Evolutionary conservation across 2,113 vertebrate genomes (phyloP), one percentile per base, ranked within the genome.

Genomic region (Antennarius striatus): DNA sequence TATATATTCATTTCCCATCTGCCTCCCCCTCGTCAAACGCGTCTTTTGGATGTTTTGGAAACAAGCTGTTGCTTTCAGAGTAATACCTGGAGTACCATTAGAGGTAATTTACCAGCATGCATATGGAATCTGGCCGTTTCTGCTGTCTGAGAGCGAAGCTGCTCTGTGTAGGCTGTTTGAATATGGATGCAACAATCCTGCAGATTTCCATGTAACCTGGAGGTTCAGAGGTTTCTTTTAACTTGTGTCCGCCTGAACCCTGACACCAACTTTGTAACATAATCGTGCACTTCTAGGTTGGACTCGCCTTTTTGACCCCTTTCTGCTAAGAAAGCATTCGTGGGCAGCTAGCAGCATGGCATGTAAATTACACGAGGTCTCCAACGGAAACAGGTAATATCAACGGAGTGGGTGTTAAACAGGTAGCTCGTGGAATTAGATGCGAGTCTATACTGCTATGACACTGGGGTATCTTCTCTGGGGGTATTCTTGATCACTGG

Each of bases 1-100:
- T 58, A 57, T 63, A 59, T 63, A 56, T 77, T 56, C 22, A 55
- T 29, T 73, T 55, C 28, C 56, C 32, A 12, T 73, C 56, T 50
- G 62, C 60, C 28, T 63, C 56, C 54, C 50, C 32, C 71, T 56
- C 10, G 0, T 53, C 49, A 12, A 78, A 61, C 30, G 2, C 12
- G 51, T 68, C 40, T 29, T 36, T 28, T 13, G 9, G 10, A 29
- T 36, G 50, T 58, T 63, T 68, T 63, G 47, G 49, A 73, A 80
- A 73, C 60, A 73, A 66, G 66, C 17, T 14, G 46, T 29, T 17
- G 39, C 66, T 68, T 56, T 16, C 52, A 46, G 48, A 76, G 60
- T 62, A 64, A 57, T 39, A 40, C n/a, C 40, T 13, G 17, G 11
- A 1, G n/a, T 50, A 68, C 10, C 42, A 47, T 49, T 49, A 51